Conservation (phyloP, 2,888 invertebrate genomes). For the Mythimna ferrago region DNA sequence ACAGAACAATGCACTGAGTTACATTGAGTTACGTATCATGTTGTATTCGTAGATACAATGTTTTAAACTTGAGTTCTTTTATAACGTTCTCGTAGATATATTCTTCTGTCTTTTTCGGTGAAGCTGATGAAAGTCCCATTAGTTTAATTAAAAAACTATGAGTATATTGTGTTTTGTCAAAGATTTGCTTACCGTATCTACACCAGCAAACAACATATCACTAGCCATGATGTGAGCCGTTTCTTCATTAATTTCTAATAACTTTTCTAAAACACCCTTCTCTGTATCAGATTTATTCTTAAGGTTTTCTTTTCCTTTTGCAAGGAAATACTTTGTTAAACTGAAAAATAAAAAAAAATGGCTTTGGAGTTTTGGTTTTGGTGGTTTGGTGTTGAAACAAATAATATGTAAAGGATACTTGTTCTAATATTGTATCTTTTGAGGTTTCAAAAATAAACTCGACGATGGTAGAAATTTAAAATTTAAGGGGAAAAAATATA, state of each 20-base stretch:
- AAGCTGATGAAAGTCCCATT: too few relatives aligned
- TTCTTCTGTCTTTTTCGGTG: too few relatives aligned
- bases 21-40: too few relatives aligned
- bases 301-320: conserved; percentile 71
- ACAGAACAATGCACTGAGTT: too few relatives aligned
- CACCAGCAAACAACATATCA: conserved; percentile 92
- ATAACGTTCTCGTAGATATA: too few relatives aligned
- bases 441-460: background rate
- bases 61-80: too few relatives aligned
- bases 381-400: too few relatives aligned
- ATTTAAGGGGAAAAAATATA: background rate
- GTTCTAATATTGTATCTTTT: background rate
- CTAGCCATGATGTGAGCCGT: conserved; percentile 92
- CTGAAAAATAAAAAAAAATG: conserved; percentile 12
- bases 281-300: conserved; percentile 73
- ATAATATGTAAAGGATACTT: too few relatives aligned
- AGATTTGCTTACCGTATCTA: conserved; percentile 91
- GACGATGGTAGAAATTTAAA: background rate
- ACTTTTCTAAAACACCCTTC: conserved; percentile 91
- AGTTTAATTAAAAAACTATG: too few relatives aligned
- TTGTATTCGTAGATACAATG: background rate
- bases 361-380: too few relatives aligned
- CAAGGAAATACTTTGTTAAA: conserved; percentile 60
- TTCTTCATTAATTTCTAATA: conserved; percentile 90
- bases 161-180: background rate